Evolutionary conservation across 1,140 invertebrate species (phyloP).

Genomic region (Hylaeus anthracinus): DNA sequence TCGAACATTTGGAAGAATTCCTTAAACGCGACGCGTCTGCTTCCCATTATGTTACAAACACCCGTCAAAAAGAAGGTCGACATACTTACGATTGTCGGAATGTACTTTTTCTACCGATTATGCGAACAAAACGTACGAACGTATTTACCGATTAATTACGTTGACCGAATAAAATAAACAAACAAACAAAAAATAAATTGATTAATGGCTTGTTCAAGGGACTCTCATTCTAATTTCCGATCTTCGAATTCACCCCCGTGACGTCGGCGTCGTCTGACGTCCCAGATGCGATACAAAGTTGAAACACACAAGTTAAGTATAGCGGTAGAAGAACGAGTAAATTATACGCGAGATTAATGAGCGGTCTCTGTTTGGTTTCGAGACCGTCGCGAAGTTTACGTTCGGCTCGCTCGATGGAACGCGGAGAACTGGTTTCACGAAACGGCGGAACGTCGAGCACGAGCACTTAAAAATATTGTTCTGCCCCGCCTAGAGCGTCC

Average conservation of each 20-base stretch:
- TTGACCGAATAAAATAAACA: no score
- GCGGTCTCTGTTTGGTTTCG: constrained; percentile 24
- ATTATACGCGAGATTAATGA: constrained; percentile 58
- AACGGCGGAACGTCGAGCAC: constrained; percentile 23
- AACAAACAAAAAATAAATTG: no score
- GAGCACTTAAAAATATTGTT: constrained; percentile 62
- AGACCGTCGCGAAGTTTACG: constrained; percentile 11
- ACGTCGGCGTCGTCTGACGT: background rate
- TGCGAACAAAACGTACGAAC: no score
- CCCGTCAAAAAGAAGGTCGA: no score
- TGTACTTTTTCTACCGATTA: no score
- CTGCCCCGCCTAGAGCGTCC: constrained; percentile 54
- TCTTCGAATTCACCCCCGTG: no score
- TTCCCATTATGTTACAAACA: no score
- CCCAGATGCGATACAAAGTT: constrained; percentile 1
- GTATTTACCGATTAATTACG: no score
- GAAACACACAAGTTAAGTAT: background rate
- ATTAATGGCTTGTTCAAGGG: background rate
- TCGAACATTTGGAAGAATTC: background rate
- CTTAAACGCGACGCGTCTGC: no score
- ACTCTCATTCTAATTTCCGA: background rate
- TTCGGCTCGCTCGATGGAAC: constrained; percentile 4
- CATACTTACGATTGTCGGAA: no score
- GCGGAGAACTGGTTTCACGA: background rate
- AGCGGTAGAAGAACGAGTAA: background rate